These are phyloP conservation scores for Oceanites oceanicus DNA, from an alignment of 2,113 vertebrate species.

Conservation along the genomic window DNA sequence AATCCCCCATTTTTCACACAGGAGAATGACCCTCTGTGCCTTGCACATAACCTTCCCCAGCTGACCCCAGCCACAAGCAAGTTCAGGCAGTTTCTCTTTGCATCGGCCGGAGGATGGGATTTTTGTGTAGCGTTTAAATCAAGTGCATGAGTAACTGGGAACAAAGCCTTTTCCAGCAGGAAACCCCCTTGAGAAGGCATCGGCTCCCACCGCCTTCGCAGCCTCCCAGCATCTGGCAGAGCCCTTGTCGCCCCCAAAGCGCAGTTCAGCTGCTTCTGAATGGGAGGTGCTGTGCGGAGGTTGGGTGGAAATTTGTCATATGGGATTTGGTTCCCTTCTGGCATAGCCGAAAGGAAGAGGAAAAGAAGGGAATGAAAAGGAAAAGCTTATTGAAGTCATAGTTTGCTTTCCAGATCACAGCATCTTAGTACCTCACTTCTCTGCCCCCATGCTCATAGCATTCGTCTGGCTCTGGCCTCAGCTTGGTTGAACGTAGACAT, in stretches of 20 bases:
- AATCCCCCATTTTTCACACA: neutral
- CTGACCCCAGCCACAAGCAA: neutral
- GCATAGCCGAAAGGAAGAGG: neutral
- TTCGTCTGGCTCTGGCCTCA: neutral
- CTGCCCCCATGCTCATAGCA: neutral
- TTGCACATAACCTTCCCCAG: neutral
- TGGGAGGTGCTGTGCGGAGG: neutral
- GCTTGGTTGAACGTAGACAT: neutral
- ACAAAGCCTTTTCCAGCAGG: neutral
- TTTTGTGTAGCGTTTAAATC: neutral
- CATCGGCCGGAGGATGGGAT: neutral
- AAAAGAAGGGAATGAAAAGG: neutral
- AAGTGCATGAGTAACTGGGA: neutral
- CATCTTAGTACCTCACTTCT: neutral
- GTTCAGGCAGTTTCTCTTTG: neutral
- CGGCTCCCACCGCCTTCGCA: accelerated
- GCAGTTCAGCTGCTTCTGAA: neutral
- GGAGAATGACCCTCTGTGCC: neutral
- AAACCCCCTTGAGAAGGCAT: neutral
- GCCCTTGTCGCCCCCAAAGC: neutral
- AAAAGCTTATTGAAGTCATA: neutral
- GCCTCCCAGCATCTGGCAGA: neutral
- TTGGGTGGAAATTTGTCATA: neutral
- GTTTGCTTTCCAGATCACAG: neutral
- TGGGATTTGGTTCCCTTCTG: neutral